Evolutionary conservation across 2,797 vertebrate genomes (phyloP).

Genomic region (Lutjanus argentimaculatus): DNA sequence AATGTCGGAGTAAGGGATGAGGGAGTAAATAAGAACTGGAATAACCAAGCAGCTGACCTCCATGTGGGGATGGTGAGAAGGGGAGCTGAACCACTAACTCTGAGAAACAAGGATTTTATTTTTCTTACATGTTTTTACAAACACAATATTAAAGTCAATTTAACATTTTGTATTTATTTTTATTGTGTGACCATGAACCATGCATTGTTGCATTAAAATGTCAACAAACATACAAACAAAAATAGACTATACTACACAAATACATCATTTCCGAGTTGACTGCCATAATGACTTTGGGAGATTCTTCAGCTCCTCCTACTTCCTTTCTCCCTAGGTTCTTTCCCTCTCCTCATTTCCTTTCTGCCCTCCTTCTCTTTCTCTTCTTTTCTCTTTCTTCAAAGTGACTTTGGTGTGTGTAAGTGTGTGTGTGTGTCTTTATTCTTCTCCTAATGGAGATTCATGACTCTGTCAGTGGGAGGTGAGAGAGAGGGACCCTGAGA

Average conservation of each 20-base stretch:
- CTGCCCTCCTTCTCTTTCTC: neutral
- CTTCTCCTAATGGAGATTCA: slow-evolving; percentile 66
- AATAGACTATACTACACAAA: neutral
- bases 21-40: neutral
- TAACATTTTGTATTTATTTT: no score
- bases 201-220: no score
- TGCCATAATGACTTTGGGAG: slow-evolving; percentile 23
- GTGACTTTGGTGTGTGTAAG: slow-evolving; percentile 53
- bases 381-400: slow-evolving; percentile 37
- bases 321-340: neutral
- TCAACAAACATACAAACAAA: neutral
- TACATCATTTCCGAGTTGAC: neutral
- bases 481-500: slow-evolving; percentile 24
- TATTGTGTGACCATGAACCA: neutral
- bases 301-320: slow-evolving; percentile 10
- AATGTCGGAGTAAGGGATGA: slow-evolving; percentile 3
- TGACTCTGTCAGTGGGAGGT: slow-evolving; percentile 46
- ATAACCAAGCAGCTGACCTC: slow-evolving; percentile 10
- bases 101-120: neutral
- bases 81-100: neutral
- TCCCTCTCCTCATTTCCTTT: slow-evolving; percentile 2
- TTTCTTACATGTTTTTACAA: no score
- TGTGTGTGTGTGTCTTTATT: slow-evolving; percentile 43
- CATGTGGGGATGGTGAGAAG: neutral
- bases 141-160: neutral